These are phyloP conservation scores for Ptychodera flava DNA, from an alignment of 35 echinoderm and acorn worm genomes.

Conservation along the genomic window DNA sequence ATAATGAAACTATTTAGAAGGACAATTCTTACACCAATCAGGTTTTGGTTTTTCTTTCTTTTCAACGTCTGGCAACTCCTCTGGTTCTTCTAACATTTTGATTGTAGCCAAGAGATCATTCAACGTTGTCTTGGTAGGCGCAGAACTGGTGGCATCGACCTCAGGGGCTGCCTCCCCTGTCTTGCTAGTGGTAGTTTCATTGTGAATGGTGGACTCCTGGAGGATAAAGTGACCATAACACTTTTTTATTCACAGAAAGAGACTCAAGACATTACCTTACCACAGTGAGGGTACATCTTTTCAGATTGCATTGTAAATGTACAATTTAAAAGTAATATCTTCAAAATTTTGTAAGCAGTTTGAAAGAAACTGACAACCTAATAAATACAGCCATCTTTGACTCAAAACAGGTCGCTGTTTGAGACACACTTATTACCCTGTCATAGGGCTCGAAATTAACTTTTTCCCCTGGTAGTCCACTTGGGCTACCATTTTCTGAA, in stretches of 20 bases:
- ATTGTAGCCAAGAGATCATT: slow-evolving; percentile 88
- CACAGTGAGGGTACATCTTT: too few relatives aligned
- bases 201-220: slow-evolving; percentile 7
- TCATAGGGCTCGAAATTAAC: too few relatives aligned
- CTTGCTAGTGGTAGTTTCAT: neutral
- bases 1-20: too few relatives aligned
- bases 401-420: too few relatives aligned
- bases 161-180: slow-evolving; percentile 22
- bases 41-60: slow-evolving; percentile 75
- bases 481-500: too few relatives aligned
- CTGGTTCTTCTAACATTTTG: slow-evolving; percentile 91
- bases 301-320: too few relatives aligned
- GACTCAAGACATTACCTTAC: too few relatives aligned
- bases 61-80: slow-evolving; percentile 42
- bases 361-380: neutral
- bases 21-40: slow-evolving; percentile 93
- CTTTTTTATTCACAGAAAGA: too few relatives aligned
- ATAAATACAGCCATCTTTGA: neutral
- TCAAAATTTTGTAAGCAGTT: neutral
- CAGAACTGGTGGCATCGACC: slow-evolving; percentile 36
- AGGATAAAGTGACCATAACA: too few relatives aligned
- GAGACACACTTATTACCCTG: too few relatives aligned
- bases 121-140: slow-evolving; percentile 78
- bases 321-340: neutral
- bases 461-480: too few relatives aligned